A percentile compares a stretch with the other conserved stretches of the same genome.
Evolutionary conservation across 2,888 invertebrate genomes (phyloP).

Genomic region (Ischnus inquisitorius): DNA sequence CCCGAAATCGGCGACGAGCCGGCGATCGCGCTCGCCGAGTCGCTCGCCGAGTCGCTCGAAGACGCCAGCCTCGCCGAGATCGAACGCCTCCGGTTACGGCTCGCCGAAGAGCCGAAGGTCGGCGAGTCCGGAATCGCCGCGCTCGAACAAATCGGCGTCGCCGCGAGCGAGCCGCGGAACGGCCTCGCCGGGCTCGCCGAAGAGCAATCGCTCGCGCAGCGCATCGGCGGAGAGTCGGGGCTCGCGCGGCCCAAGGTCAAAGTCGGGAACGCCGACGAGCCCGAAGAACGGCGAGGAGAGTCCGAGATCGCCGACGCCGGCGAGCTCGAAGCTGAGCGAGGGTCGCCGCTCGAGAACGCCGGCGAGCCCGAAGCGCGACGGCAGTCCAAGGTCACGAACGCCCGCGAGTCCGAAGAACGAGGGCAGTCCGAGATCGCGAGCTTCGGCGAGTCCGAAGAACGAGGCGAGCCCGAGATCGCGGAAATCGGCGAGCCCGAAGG

Average conservation of each 20-base stretch:
- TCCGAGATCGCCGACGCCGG: slow-evolving; percentile 64
- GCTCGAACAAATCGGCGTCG: slow-evolving; percentile 70
- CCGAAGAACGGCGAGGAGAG: slow-evolving; percentile 57
- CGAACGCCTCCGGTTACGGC: slow-evolving; percentile 79
- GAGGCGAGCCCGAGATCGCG: slow-evolving; percentile 74
- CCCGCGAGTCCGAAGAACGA: slow-evolving; percentile 73
- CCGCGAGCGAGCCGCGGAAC: slow-evolving; percentile 78
- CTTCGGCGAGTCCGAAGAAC: slow-evolving; percentile 74
- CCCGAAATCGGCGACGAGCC: slow-evolving; percentile 78
- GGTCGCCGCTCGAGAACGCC: slow-evolving; percentile 72
- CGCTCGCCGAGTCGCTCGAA: slow-evolving; percentile 83
- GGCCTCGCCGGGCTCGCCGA: slow-evolving; percentile 75
- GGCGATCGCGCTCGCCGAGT: slow-evolving; percentile 78
- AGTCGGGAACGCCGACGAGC: slow-evolving; percentile 70
- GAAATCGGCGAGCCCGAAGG: slow-evolving; percentile 61
- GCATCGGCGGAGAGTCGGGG: slow-evolving; percentile 70
- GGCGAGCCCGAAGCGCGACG: slow-evolving; percentile 65
- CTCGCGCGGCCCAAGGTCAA: slow-evolving; percentile 72
- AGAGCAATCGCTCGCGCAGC: slow-evolving; percentile 73
- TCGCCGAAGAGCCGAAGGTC: slow-evolving; percentile 76
- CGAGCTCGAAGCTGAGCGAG: slow-evolving; percentile 52
- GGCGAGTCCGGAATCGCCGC: slow-evolving; percentile 72
- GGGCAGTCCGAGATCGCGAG: slow-evolving; percentile 66
- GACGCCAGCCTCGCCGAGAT: slow-evolving; percentile 76
- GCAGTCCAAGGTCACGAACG: slow-evolving; percentile 62